A percentile compares a stretch with the other conserved stretches of the same genome.
Conservation (phyloP, 1,140 invertebrate genomes). For the Drosophila ambigua region DNA sequence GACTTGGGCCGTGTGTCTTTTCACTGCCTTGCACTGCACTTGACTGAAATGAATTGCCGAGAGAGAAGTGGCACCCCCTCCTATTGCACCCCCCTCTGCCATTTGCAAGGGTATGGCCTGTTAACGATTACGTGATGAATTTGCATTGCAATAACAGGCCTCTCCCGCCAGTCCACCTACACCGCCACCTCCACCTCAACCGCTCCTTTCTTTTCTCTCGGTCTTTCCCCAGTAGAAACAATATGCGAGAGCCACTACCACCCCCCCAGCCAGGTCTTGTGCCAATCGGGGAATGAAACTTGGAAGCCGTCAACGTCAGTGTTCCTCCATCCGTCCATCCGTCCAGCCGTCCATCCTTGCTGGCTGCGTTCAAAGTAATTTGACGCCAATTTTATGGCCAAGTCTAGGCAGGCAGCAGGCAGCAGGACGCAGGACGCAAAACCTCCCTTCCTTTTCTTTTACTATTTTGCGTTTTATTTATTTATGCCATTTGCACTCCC, state of each 20-base stretch:
- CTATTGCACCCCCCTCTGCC: background rate
- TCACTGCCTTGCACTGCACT: constrained; percentile 50
- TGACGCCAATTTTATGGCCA: constrained; percentile 64
- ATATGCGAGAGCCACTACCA: constrained; percentile 28
- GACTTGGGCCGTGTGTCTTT: constrained; percentile 35
- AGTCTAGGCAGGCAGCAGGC: constrained; percentile 21
- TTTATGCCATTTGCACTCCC: constrained; percentile 26
- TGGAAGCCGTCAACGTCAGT: constrained; percentile 42
- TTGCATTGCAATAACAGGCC: constrained; percentile 59
- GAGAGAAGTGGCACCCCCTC: constrained; percentile 4
- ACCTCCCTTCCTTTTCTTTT: background rate
- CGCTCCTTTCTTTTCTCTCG: too few relatives aligned
- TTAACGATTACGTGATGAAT: constrained; percentile 72
- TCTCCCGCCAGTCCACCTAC: background rate
- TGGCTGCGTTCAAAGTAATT: constrained; percentile 62
- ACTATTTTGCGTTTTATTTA: constrained; percentile 27
- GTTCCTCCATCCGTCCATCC: too few relatives aligned
- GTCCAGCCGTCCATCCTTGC: background rate
- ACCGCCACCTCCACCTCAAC: background rate
- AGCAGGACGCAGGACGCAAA: background rate
- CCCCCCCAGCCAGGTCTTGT: background rate
- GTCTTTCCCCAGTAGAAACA: constrained; percentile 29
- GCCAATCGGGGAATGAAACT: constrained; percentile 20
- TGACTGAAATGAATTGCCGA: constrained; percentile 62
- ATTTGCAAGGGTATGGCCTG: constrained; percentile 30